phyloP scores from a whole-genome alignment of 2,113 vertebrate species.

The Oryzias javanicus region DNA sequence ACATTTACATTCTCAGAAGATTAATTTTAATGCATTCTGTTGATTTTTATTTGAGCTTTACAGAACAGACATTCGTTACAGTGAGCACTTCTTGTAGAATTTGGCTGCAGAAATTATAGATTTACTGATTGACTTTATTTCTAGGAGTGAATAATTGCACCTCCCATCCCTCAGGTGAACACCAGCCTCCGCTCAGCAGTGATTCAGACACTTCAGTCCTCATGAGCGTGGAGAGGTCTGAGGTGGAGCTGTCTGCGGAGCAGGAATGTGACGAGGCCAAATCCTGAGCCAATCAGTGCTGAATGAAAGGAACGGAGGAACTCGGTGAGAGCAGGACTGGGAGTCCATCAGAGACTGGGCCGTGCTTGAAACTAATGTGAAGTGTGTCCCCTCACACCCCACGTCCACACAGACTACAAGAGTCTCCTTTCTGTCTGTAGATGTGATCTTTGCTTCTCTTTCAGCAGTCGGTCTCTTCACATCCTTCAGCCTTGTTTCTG shows the following conservation, averaged over 20 bases:
- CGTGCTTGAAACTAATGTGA: conserved; percentile 40
- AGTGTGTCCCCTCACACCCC: conserved; percentile 48
- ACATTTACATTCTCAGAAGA: too few species aligned
- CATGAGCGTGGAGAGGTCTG: conserved; percentile 85
- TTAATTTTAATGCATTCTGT: too few species aligned
- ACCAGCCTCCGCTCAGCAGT: conserved; percentile 87
- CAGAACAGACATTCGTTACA: too few species aligned
- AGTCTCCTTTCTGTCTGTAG: conserved; percentile 5
- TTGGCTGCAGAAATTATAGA: too few species aligned
- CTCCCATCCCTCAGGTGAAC: conserved; percentile 80
- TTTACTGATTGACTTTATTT: neutral
- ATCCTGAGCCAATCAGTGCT: conserved; percentile 77
- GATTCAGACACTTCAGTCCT: conserved; percentile 90
- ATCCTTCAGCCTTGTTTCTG: conserved; percentile 9
- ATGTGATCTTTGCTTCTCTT: conserved; percentile 29
- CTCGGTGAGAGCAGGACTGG: conserved; percentile 44
- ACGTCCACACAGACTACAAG: conserved; percentile 51
- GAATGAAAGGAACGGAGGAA: conserved; percentile 25
- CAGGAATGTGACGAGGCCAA: conserved; percentile 86
- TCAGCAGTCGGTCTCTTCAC: conserved; percentile 18
- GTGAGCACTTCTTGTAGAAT: too few species aligned
- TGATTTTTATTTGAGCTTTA: too few species aligned
- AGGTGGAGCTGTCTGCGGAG: conserved; percentile 85
- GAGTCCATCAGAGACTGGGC: conserved; percentile 28
- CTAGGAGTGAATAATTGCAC: neutral